phyloP scores from a whole-genome alignment of 2,888 invertebrate species.

The Heteromurus nitidus region DNA sequence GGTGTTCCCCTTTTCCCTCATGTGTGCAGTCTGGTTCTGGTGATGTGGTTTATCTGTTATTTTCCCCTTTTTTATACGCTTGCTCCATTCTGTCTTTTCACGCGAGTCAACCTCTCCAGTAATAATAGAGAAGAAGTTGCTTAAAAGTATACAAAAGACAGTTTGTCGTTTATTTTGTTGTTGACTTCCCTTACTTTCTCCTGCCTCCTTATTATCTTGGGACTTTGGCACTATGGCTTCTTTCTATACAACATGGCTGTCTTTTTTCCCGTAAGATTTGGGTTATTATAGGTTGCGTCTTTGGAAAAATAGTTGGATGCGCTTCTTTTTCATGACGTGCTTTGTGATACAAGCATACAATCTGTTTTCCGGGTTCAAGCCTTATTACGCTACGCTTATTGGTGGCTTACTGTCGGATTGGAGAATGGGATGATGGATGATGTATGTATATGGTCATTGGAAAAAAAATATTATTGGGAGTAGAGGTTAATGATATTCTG shows the following conservation, averaged over 20 bases:
- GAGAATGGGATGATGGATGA: neutral
- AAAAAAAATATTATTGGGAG: neutral
- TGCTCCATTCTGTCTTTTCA: neutral
- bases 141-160: slow-evolving; percentile 8
- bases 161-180: slow-evolving; percentile 31
- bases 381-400: neutral
- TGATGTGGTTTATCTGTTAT: neutral
- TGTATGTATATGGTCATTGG: neutral
- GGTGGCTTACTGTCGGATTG: neutral
- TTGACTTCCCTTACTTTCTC: slow-evolving; percentile 4
- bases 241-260: too few relatives aligned
- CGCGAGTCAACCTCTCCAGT: slow-evolving; percentile 5
- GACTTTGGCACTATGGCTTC: slow-evolving; percentile 31
- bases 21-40: too few relatives aligned
- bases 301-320: neutral
- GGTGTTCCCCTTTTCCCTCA: too few relatives aligned
- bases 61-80: neutral
- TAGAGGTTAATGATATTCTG: neutral
- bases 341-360: neutral
- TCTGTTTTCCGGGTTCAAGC: neutral
- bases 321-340: neutral
- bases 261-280: neutral
- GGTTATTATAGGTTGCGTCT: neutral
- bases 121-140: slow-evolving; percentile 28
- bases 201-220: slow-evolving; percentile 20